A percentile compares a stretch with the other conserved stretches of the same genome.
These are phyloP conservation scores for Psilopogon haemacephalus DNA, from an alignment of 2,113 vertebrate species.

Conservation along the genomic window DNA sequence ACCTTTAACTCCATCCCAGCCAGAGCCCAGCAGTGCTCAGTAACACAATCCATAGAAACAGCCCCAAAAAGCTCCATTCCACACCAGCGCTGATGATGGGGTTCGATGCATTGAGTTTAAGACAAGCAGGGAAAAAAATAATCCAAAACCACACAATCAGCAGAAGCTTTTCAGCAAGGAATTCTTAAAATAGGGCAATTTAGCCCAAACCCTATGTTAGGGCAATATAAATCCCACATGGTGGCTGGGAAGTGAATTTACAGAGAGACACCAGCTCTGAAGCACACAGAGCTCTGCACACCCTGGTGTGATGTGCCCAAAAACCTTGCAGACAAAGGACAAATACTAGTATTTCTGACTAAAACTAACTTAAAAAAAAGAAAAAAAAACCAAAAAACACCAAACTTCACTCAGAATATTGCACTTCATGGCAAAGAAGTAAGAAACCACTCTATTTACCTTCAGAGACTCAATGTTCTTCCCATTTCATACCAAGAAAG, in stretches of 20 bases:
- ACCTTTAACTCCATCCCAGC: neutral
- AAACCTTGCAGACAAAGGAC: accelerated
- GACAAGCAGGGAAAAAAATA: neutral
- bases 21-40: neutral
- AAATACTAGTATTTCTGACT: neutral
- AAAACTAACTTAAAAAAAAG: neutral
- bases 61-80: neutral
- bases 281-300: neutral
- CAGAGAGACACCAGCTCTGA: neutral
- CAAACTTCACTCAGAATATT: accelerated
- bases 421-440: accelerated
- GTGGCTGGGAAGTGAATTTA: accelerated
- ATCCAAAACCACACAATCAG: no score
- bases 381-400: neutral
- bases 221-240: neutral
- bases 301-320: accelerated
- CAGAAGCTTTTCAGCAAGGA: neutral
- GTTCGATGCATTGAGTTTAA: neutral
- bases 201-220: neutral
- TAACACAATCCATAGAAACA: neutral
- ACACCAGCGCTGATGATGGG: neutral
- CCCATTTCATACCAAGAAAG: accelerated
- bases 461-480: accelerated
- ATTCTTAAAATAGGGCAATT: neutral
- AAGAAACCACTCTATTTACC: neutral